Evolutionary conservation across 2,113 vertebrate genomes (phyloP).

Genomic region (Azemiops feae): DNA sequence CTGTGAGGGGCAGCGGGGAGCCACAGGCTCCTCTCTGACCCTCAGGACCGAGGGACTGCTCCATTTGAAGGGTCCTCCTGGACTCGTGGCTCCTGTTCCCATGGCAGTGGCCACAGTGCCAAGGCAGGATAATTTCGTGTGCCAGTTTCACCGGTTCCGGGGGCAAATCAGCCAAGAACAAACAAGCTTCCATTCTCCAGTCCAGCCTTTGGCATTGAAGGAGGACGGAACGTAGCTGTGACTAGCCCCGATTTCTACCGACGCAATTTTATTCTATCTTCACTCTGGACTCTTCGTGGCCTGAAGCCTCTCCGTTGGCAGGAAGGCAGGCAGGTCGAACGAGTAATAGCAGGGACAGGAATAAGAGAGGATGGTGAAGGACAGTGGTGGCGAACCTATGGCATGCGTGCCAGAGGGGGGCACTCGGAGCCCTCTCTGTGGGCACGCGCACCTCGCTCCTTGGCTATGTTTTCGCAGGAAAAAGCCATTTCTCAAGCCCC

Average conservation of each 20-base stretch:
- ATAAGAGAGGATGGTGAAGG: background rate
- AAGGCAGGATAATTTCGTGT: background rate
- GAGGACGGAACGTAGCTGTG: background rate
- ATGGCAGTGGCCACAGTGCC: background rate
- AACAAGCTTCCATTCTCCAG: background rate
- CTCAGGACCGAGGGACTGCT: background rate
- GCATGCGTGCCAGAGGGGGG: too few relatives aligned
- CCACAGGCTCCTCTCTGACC: background rate
- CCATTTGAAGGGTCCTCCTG: background rate
- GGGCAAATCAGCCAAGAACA: background rate
- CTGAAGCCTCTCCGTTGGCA: background rate
- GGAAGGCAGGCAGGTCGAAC: background rate
- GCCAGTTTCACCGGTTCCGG: background rate
- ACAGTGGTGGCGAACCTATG: too few relatives aligned
- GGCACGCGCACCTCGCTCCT: too few relatives aligned
- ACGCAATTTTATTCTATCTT: background rate
- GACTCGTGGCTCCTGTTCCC: background rate
- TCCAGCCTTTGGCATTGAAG: background rate
- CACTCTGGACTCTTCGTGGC: background rate
- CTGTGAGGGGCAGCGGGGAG: background rate
- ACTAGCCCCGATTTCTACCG: background rate
- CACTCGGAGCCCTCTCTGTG: too few relatives aligned
- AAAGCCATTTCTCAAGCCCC: too few relatives aligned
- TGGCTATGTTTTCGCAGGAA: too few relatives aligned
- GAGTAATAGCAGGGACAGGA: background rate